Evolutionary conservation across 1,140 invertebrate genomes (phyloP).

Genomic region (Phocides pigmalion): DNA sequence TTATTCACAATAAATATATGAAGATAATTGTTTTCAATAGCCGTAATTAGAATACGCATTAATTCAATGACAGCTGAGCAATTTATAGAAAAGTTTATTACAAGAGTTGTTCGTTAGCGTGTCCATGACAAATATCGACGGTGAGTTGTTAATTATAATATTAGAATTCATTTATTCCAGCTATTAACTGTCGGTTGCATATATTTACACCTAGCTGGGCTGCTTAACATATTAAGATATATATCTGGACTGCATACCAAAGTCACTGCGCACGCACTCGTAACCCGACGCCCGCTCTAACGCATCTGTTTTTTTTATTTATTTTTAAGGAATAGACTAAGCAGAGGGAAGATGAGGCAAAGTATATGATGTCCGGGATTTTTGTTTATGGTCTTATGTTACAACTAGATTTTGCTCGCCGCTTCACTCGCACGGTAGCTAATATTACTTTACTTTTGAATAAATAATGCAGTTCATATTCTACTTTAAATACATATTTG

Average conservation of each 20-base stretch:
- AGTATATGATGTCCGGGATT: slow-evolving; percentile 14
- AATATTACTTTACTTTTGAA: too few relatives aligned
- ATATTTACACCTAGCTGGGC: slow-evolving; percentile 47
- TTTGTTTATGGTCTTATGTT: slow-evolving; percentile 4
- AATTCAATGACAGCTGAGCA: slow-evolving; percentile 27
- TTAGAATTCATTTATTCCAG: slow-evolving; percentile 47
- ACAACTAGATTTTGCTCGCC: too few relatives aligned
- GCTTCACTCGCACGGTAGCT: too few relatives aligned
- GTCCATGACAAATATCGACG: slow-evolving; percentile 45
- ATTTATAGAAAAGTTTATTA: slow-evolving; percentile 37
- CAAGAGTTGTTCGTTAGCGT: slow-evolving; percentile 40
- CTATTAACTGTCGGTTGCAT: slow-evolving; percentile 45
- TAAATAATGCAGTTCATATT: too few relatives aligned
- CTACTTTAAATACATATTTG: too few relatives aligned
- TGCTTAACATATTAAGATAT: slow-evolving; percentile 35
- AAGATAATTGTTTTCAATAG: slow-evolving; percentile 23
- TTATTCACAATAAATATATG: slow-evolving; percentile 22
- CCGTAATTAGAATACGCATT: slow-evolving; percentile 22
- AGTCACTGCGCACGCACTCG: slow-evolving; percentile 35
- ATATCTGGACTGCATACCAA: slow-evolving; percentile 35
- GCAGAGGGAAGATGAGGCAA: background rate
- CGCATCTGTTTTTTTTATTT: slow-evolving; percentile 27
- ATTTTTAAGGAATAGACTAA: slow-evolving; percentile 26
- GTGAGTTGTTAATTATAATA: slow-evolving; percentile 43
- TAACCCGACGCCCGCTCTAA: slow-evolving; percentile 31